Percentiles rank a stretch among this genome's conserved stretches.
Conservation (phyloP, 2,888 invertebrate species). For the Cryptus armator region DNA sequence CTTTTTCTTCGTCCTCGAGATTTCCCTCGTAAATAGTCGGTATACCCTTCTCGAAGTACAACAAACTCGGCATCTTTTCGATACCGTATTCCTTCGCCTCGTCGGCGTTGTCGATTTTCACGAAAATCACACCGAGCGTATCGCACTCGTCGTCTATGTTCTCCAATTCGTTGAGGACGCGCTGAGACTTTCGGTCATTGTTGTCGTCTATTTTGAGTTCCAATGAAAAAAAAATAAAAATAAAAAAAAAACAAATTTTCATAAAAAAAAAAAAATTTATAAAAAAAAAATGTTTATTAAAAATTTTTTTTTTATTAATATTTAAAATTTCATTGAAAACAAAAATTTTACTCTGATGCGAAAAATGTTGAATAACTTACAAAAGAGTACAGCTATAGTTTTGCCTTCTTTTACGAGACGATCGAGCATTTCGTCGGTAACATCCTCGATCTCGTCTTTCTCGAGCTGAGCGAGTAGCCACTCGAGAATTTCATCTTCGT, state of each 20-base stretch:
- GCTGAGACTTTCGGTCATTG: constrained; percentile 94
- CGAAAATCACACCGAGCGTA: constrained; percentile 94
- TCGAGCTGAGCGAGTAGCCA: constrained; percentile 95
- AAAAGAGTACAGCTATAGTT: constrained; percentile 95
- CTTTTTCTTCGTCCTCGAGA: constrained; percentile 95
- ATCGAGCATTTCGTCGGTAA: constrained; percentile 97
- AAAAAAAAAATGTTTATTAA: constrained; percentile 14
- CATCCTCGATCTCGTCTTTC: constrained; percentile 97
- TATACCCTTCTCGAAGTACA: constrained; percentile 95
- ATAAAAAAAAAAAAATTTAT: constrained; percentile 25
- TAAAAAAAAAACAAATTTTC: not conserved
- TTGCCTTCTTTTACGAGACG: constrained; percentile 95
- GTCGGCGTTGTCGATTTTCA: constrained; percentile 96
- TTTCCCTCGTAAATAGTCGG: constrained; percentile 94
- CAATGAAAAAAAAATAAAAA: not conserved
- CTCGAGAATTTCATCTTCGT: constrained; percentile 95
- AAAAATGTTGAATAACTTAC: constrained; percentile 86
- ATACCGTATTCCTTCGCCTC: constrained; percentile 97
- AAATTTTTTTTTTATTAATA: too few species aligned
- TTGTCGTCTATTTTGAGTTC: constrained; percentile 90
- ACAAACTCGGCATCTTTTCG: constrained; percentile 93
- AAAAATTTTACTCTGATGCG: not conserved
- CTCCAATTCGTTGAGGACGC: constrained; percentile 94
- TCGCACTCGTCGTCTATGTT: constrained; percentile 98
- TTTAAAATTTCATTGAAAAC: constrained; percentile 3